Evolutionary conservation across 2,797 vertebrate genomes (phyloP).

Genomic region (Tenualosa ilisha): DNA sequence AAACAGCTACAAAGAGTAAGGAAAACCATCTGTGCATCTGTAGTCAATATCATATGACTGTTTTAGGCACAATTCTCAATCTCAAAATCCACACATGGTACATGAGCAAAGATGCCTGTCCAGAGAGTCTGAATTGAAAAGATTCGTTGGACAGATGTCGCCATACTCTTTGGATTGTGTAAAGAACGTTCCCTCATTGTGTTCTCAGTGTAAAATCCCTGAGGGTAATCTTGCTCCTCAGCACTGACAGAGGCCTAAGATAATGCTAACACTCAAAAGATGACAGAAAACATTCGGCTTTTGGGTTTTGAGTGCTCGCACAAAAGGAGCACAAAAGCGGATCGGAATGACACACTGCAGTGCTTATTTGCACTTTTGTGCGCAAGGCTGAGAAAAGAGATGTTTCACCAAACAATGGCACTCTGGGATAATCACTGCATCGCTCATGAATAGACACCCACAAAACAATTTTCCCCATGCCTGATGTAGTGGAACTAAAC

Average conservation of each 20-base stretch:
- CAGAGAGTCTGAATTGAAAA: constrained; percentile 1
- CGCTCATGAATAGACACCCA: constrained; percentile 16
- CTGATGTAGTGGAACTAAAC: constrained; percentile 49
- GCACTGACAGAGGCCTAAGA: constrained; percentile 1
- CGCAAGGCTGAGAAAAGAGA: constrained; percentile 41
- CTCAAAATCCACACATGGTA: background rate
- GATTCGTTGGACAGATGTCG: background rate
- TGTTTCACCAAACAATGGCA: constrained; percentile 24
- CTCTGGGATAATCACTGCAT: constrained; percentile 47
- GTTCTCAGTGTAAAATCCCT: constrained; percentile 9
- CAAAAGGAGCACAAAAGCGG: constrained; percentile 36
- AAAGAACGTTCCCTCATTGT: constrained; percentile 11
- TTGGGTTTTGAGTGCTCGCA: constrained; percentile 14
- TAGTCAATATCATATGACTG: background rate
- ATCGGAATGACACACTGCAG: constrained; percentile 13
- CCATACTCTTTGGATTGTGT: constrained; percentile 7
- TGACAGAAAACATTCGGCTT: constrained; percentile 18
- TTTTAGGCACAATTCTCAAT: background rate
- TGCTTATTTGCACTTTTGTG: constrained; percentile 48
- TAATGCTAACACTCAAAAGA: constrained; percentile 26
- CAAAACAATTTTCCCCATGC: constrained; percentile 23
- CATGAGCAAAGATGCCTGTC: background rate
- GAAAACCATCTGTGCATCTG: background rate
- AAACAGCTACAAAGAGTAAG: background rate
- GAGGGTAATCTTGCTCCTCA: background rate